These are phyloP conservation scores for Muschampia plurimacula DNA, from an alignment of 2,888 invertebrate species.

Conservation along the genomic window DNA sequence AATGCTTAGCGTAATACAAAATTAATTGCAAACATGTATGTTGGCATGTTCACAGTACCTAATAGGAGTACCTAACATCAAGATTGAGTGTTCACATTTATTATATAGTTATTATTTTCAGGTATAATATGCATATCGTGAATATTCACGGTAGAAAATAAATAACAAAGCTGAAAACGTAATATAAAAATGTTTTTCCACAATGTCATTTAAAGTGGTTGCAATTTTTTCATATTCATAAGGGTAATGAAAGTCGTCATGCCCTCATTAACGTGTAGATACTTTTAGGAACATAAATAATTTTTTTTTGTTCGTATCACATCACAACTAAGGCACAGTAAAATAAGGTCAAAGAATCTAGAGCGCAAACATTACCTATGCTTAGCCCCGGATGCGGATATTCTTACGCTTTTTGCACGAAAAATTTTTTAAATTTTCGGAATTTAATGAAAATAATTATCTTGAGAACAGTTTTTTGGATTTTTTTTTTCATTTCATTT, in stretches of 20 bases:
- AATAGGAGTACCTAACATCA: too few relatives aligned
- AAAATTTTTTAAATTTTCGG: neutral
- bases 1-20: too few relatives aligned
- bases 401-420: too few relatives aligned
- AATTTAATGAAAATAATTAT: neutral
- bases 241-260: conserved; percentile 1
- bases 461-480: neutral
- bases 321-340: neutral
- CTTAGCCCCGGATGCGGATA: too few relatives aligned
- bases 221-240: neutral
- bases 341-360: too few relatives aligned
- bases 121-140: neutral
- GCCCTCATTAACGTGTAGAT: neutral
- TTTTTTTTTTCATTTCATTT: neutral
- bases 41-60: too few relatives aligned
- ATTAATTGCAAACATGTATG: too few relatives aligned
- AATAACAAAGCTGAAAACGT: neutral
- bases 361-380: too few relatives aligned
- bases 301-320: neutral
- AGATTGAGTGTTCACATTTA: too few relatives aligned
- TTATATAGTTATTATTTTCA: too few relatives aligned
- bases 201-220: neutral
- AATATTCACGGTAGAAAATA: neutral
- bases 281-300: neutral
- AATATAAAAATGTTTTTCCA: neutral